Evolutionary conservation across 2,888 invertebrate species (phyloP), one percentile per base, ranked within the genome.

Genomic region (Hypena proboscidalis): DNA sequence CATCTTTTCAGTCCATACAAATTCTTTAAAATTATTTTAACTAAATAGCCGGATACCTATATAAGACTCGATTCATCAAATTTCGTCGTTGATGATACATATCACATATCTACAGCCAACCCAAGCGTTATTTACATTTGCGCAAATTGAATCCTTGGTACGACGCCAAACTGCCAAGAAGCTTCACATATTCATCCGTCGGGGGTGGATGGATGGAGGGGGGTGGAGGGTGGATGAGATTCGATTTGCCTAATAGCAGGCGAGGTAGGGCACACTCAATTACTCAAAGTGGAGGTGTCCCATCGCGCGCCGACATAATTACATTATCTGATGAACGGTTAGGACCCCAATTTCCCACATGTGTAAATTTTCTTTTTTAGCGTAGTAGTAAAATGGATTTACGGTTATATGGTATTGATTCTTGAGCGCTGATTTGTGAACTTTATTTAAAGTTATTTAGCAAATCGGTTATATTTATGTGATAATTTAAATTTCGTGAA

Each of bases 231-330:
- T 77, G 75, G 76, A 58, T 60, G 58, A 84, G 83, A 89, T 90
- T 90, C 90, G 89, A 90, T 90, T 90, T 90, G 89, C 90, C 90
- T 90, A 90, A 90, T 90, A 90, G 88, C 79, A 72, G 78, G 75
- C 75, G 83, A 66, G 77, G 62, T 57, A 64, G 78, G 79, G 80
- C 75, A 67, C 85, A 84, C 87, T 86, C 90, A 88, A 87, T 90
- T 90, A 87, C 84, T 74, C 67, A 78, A 83, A 86, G 85, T 88
- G 85, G 83, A 89, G 87, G 87, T 89, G 87, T 87, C 85, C 85
- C 87, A 78, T 70, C 74, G 77, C 77, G 77, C 76, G 79, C 76
- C 65, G 71, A 84, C 80, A 80, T 90, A 89, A 90, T 90, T 89
- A 89, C 86, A 88, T 90, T 90, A 90, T 87, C 88, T 77, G 86